Evolutionary conservation across 64 coral and sea anemone species (phyloP), one percentile per base, ranked within the genome.

Genomic region (Orbicella faveolata): DNA sequence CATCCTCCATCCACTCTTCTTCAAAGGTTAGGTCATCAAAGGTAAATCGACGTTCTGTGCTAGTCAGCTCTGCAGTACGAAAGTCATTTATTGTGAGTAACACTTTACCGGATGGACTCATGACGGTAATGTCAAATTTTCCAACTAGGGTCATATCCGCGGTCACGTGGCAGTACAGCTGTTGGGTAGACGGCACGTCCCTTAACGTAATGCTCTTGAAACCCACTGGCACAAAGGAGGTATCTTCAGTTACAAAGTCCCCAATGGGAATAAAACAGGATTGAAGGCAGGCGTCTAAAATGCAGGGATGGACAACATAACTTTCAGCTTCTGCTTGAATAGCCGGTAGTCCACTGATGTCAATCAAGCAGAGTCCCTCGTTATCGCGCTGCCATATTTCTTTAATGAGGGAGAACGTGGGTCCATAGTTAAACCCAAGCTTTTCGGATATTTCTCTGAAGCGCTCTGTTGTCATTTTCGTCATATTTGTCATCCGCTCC

Each of bases 281-380:
- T 90, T 94, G 93, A 21, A 94, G 76, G 34, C 93, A 94, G 17
- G 93, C 88, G 74, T 94, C 93, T 30, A 90, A 77, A 37, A 94
- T 73, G 2, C 81, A 87, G 5, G 93, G 93, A 20, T 94, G 93
- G 70, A 94, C 36, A 23, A 94, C 62, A 30, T 90, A 94, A 34
- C 23, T 18, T 36, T 63, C 41, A 44, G 36, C 36, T 86, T 94
- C 87, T 25, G 12, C 3, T 16, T 23, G 20, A 87, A 78, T 78
- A 44, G 18, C 23, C 10, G 62, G n/a, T 4, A 39, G n/a, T 12
- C 6, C 41, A 19, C 21, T 79, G 21, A 84, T 73, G 52, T 73
- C 70, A 21, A 91, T 33, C 48, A 91, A 39, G 21, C 48, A 75
- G 21, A 91, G 35, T 20, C 67, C 89, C 55, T 91, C 89, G 11